Percentiles rank a stretch among this genome's conserved stretches.
Evolutionary conservation across 1,140 invertebrate genomes (phyloP).

Genomic region (Drosophila erecta): DNA sequence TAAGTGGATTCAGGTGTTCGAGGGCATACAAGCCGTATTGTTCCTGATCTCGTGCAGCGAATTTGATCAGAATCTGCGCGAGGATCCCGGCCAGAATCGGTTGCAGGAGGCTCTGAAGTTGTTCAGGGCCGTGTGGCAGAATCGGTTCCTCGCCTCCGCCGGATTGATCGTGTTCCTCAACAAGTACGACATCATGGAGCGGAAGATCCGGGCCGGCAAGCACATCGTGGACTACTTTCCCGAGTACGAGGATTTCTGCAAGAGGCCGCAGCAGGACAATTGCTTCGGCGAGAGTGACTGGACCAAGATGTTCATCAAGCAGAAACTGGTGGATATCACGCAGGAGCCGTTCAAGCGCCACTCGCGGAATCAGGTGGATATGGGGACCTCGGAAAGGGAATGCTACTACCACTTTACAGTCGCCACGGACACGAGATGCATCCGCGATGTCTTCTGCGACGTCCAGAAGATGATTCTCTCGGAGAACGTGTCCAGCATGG

Average conservation of each 20-base stretch:
- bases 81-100: conserved; percentile 89
- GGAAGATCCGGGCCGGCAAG: conserved; percentile 89
- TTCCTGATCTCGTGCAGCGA: conserved; percentile 92
- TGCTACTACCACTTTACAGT: conserved; percentile 90
- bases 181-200: conserved; percentile 91
- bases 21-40: conserved; percentile 91
- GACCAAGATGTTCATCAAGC: conserved; percentile 89
- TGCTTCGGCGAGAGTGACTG: conserved; percentile 87
- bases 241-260: conserved; percentile 86
- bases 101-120: conserved; percentile 89
- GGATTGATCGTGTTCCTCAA: conserved; percentile 93
- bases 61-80: conserved; percentile 91
- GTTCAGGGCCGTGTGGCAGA: conserved; percentile 91
- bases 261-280: conserved; percentile 83
- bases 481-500: conserved; percentile 84
- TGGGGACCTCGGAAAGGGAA: conserved; percentile 82
- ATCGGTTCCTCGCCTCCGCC: conserved; percentile 90
- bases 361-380: conserved; percentile 73
- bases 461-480: conserved; percentile 90
- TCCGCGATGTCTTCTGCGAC: conserved; percentile 89
- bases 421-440: conserved; percentile 90
- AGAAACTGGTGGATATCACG: conserved; percentile 86
- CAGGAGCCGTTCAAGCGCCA: conserved; percentile 75
- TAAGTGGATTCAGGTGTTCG: conserved; percentile 94
- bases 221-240: conserved; percentile 88